phyloP scores from a whole-genome alignment of 1,140 invertebrate species.

The Drosophila auraria region DNA sequence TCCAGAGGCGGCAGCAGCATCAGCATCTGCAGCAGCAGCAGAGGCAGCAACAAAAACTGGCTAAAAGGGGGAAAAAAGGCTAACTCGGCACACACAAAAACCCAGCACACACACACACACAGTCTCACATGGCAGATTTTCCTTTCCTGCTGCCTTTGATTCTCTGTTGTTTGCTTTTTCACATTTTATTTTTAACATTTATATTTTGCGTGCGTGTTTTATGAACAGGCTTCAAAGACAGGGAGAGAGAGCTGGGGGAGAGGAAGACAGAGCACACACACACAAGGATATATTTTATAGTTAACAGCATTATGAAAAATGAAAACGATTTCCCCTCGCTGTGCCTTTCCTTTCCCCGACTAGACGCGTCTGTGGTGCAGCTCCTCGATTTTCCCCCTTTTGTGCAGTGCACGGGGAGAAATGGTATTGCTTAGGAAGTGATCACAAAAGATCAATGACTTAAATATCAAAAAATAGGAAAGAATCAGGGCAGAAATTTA shows the following conservation, averaged over 20 bases:
- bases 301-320: slow-evolving; percentile 80
- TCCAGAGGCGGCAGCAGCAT: slow-evolving; percentile 51
- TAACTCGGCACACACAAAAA: slow-evolving; percentile 74
- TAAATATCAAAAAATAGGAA: not conserved
- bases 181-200: slow-evolving; percentile 84
- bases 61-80: slow-evolving; percentile 80
- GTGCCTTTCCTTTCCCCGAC: slow-evolving; percentile 24
- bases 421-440: not conserved
- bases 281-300: slow-evolving; percentile 45
- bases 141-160: slow-evolving; percentile 72
- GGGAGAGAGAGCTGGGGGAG: not conserved
- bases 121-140: slow-evolving; percentile 28
- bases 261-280: slow-evolving; percentile 10
- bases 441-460: not conserved
- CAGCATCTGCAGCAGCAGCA: slow-evolving; percentile 26
- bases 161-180: slow-evolving; percentile 81
- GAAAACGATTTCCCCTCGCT: slow-evolving; percentile 52
- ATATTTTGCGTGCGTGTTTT: slow-evolving; percentile 77
- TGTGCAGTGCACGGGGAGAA: slow-evolving; percentile 17
- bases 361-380: slow-evolving; percentile 72
- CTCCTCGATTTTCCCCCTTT: slow-evolving; percentile 24
- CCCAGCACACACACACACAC: slow-evolving; percentile 15
- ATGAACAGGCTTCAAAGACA: slow-evolving; percentile 40
- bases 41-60: slow-evolving; percentile 55
- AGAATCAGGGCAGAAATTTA: not conserved